phyloP scores from a whole-genome alignment of 2,888 invertebrate species.

The Deroplatys truncata region DNA sequence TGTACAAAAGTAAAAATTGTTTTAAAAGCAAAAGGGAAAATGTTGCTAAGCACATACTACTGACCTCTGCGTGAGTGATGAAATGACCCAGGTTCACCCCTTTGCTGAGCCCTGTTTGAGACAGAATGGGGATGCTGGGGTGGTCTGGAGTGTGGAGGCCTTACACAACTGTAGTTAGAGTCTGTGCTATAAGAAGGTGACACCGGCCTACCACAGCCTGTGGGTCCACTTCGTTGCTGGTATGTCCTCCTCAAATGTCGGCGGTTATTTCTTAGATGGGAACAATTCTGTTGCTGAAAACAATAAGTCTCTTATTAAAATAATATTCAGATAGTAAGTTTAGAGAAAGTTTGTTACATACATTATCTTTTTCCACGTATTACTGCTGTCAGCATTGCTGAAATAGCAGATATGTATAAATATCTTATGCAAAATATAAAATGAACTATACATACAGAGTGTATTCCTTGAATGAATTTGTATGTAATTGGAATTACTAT shows the following conservation, averaged over 20 bases:
- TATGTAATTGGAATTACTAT: too few species aligned
- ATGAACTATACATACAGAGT: too few species aligned
- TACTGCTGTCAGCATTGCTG: too few species aligned
- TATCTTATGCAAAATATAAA: too few species aligned
- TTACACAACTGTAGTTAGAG: conserved; percentile 26
- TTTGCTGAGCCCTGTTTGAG: neutral
- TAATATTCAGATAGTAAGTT: too few species aligned
- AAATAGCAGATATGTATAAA: too few species aligned
- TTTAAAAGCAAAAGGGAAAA: too few species aligned
- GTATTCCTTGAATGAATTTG: too few species aligned
- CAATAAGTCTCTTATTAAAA: neutral
- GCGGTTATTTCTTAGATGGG: conserved; percentile 1
- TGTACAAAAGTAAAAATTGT: too few species aligned
- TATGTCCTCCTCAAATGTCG: neutral
- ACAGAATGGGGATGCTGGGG: neutral
- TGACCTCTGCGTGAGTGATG: neutral
- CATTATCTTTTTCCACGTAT: too few species aligned
- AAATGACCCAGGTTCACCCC: neutral
- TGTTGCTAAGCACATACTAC: neutral
- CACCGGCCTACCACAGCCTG: conserved; percentile 13
- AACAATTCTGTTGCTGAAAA: neutral
- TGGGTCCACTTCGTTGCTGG: neutral
- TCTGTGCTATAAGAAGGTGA: conserved; percentile 29
- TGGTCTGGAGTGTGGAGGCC: conserved; percentile 13
- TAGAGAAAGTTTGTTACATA: too few species aligned